Evolutionary conservation across 2,113 vertebrate species (phyloP), one percentile per base, ranked within the genome.

Genomic region (Colossoma macropomum): DNA sequence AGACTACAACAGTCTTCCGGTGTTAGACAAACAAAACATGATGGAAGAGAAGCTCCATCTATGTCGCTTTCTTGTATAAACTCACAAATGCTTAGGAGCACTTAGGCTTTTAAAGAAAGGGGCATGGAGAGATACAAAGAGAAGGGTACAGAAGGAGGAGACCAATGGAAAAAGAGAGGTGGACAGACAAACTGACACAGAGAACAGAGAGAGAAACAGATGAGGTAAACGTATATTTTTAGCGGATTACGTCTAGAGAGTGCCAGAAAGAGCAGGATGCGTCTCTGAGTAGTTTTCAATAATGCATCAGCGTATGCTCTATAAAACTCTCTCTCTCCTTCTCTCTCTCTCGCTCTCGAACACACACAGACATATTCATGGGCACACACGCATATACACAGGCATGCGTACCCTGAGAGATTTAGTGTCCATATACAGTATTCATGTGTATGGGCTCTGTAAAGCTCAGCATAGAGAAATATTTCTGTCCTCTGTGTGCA

Each of bases 191-290:
- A 23, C 66, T 9, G 66, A 69, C 68, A 45, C 15, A 23, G 21
- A 23, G 54, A 38, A 32, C 65, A 68, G 65, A 66, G 80, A 66
- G 81, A 54, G 77, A 75, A 59, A 54, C 28, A 80, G 72, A 69
- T 87, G 79, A 84, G 54, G 82, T 82, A 82, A 82, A 81, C 12
- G 72, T 65, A 45, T 87, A 87, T 87, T 87, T 87, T 87, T 87
- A 87, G 86, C 21, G 17, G 23, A 71, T 74, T 84, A 84, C 79
- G 32, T 84, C 52, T 68, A 66, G 27, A 21, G 73, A 63, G 32
- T 65, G 86, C 76, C 82, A 84, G 70, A 84, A 81, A 74, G 86
- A 81, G 79, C 75, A 72, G 75, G 82, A 81, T 84, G 82, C 79
- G 0, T 82, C 75, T 84, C 78, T 81, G 86, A 87, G 86, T 75